These are phyloP conservation scores for Thaleichthys pacificus DNA, from an alignment of 2,797 vertebrate genomes.

Conservation along the genomic window DNA sequence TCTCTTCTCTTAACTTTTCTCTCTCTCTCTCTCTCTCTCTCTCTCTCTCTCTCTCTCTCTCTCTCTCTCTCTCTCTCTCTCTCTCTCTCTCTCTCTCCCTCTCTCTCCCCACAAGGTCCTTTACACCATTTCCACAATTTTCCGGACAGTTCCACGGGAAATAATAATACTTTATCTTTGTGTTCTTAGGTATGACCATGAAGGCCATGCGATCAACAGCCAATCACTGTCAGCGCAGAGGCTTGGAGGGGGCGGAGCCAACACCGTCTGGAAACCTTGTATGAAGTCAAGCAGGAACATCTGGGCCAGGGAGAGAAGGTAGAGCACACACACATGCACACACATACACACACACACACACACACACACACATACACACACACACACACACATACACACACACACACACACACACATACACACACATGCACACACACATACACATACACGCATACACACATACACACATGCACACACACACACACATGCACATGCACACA, in stretches of 20 bases:
- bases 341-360: background rate
- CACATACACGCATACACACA: background rate
- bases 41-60: background rate
- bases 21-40: background rate
- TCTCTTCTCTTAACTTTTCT: background rate
- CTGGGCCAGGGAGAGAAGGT: constrained; percentile 13
- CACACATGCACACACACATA: background rate
- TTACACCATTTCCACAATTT: background rate
- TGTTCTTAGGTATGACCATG: constrained; percentile 56
- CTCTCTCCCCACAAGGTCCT: background rate
- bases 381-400: background rate
- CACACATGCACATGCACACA: too few species aligned
- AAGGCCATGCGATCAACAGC: constrained; percentile 47
- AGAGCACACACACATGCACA: background rate
- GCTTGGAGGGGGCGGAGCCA: constrained; percentile 28
- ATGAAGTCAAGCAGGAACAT: constrained; percentile 57
- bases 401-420: background rate
- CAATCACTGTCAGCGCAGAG: constrained; percentile 59
- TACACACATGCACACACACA: background rate
- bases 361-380: background rate
- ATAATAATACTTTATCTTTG: background rate
- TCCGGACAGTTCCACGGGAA: too few species aligned
- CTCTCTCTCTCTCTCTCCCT: background rate
- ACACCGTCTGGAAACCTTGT: constrained; percentile 63
- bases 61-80: background rate